Percentiles rank a stretch among this genome's conserved stretches.
Evolutionary conservation across 2,113 vertebrate species (phyloP).

Genomic region (Podarcis cretensis): DNA sequence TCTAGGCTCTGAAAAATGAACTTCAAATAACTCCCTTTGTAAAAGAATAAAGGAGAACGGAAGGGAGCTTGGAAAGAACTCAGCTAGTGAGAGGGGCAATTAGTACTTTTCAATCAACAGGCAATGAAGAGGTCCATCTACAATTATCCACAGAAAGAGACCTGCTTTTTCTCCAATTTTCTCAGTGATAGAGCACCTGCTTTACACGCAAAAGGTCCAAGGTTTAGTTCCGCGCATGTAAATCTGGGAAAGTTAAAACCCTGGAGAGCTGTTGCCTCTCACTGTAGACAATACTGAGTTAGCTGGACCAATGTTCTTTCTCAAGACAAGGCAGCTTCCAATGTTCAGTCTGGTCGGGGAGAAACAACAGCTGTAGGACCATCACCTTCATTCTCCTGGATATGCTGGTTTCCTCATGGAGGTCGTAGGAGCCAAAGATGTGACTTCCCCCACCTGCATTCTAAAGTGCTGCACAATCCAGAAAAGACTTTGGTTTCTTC

Average conservation of each 20-base stretch:
- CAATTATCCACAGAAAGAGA: background rate
- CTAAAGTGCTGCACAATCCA: background rate
- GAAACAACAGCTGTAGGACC: background rate
- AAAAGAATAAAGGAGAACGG: background rate
- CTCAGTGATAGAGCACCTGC: background rate
- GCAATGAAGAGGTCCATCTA: conserved; percentile 7
- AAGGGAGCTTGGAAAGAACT: background rate
- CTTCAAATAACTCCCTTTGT: background rate
- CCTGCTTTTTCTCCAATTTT: background rate
- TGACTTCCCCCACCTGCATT: background rate
- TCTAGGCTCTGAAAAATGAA: conserved; percentile 16
- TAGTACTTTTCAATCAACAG: background rate
- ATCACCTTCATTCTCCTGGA: background rate
- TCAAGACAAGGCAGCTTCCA: background rate
- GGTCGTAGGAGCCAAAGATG: background rate
- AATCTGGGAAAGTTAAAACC: background rate
- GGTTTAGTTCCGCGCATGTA: background rate
- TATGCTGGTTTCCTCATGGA: background rate
- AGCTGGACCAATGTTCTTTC: background rate
- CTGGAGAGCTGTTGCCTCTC: background rate
- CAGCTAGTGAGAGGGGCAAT: background rate
- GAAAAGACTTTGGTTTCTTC: background rate
- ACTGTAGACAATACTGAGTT: background rate
- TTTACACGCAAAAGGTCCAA: background rate
- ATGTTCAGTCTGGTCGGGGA: background rate